phyloP scores from a whole-genome alignment of 2,113 vertebrate species.

The Panurus biarmicus region DNA sequence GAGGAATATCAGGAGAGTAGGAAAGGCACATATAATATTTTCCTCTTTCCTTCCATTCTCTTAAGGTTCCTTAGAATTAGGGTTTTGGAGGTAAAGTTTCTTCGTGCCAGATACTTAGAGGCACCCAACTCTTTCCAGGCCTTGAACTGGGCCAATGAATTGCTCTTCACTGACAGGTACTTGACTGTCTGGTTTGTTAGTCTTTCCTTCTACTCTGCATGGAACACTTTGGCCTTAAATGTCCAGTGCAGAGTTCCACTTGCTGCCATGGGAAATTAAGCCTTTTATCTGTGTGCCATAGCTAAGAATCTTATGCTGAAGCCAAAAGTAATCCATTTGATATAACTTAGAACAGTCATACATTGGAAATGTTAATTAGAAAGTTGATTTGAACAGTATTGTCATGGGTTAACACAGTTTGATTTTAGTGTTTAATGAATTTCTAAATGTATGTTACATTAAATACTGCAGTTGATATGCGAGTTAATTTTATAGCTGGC shows the following conservation, averaged over 20 bases:
- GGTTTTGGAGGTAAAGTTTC: not conserved
- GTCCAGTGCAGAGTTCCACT: not conserved
- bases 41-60: not conserved
- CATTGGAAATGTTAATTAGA: not conserved
- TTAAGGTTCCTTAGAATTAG: not conserved
- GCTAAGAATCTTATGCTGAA: not conserved
- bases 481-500: not conserved
- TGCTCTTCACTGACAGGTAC: not conserved
- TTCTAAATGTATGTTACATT: not conserved
- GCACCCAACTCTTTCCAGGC: not conserved
- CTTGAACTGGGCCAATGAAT: not conserved
- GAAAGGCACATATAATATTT: not conserved
- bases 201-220: not conserved
- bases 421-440: not conserved
- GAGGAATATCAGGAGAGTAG: not conserved
- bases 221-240: not conserved
- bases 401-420: too few species aligned
- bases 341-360: not conserved
- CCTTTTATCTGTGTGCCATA: not conserved
- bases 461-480: not conserved
- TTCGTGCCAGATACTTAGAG: not conserved
- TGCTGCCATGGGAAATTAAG: not conserved
- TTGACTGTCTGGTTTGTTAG: not conserved
- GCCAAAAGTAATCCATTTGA: not conserved
- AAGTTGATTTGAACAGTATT: not conserved